Evolutionary conservation across 2,113 vertebrate genomes (phyloP), one percentile per base, ranked within the genome.

Genomic region (Phaetusa simplex): DNA sequence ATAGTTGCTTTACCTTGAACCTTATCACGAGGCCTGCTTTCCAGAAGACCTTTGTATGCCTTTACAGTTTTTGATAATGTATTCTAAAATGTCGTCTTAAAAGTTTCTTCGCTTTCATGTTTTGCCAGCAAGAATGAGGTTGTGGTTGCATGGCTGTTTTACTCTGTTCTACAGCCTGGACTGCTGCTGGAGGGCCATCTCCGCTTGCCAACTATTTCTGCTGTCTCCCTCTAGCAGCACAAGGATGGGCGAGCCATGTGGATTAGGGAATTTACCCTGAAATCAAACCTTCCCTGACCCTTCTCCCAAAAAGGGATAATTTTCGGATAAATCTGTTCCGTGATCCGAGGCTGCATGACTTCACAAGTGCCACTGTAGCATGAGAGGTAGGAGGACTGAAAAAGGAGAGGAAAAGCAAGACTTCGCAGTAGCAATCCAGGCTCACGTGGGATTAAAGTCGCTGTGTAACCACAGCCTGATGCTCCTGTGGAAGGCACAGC

Each of bases 171-270:
- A 3, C 64, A 47, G 64, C 3, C 84, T 64, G 30, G 12, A 27
- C 20, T 49, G 82, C 50, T 5, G 16, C 74, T 61, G 50, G 66
- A 52, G 32, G 42, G 26, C 64, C 56, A 12, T 42, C 45, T 47
- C 32, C 5, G 0, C 4, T 15, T 29, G 15, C 42, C 66, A 30
- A 0, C 38, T n/a, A 1, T 55, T 45, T 24, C n/a, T 82, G 0
- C 58, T 52, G 8, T 32, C 43, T 65, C 53, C 58, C 9, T 22
- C 20, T 30, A 47, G 58, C 26, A 88, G 56, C 47, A 4, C 23
- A 32, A 61, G 34, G 47, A 38, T 72, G 67, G n/a, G 14, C 0
- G 8, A 65, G 11, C 17, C 12, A 3, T 11, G 22, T 26, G 42
- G 13, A 1, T 61, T 11, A 23, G 38, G 47, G 20, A 32, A 3